Conservation (phyloP, 2,113 vertebrate genomes). For the Syngnathus floridae region DNA sequence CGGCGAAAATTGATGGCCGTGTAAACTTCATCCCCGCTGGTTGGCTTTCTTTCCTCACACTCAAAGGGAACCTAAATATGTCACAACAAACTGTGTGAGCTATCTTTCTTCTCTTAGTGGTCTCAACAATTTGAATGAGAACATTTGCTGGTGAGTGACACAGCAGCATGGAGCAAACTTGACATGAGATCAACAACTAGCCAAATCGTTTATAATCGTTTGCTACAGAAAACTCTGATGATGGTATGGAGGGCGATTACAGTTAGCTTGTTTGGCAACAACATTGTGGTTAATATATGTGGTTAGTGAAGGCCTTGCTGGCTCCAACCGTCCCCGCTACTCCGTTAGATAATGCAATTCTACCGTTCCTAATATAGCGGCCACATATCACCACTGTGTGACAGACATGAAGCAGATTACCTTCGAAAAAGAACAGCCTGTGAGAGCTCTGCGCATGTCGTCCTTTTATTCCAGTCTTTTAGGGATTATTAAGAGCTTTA, state of each 20-base stretch:
- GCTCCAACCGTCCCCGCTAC: neutral
- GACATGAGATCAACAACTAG: neutral
- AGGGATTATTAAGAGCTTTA: constrained; percentile 31
- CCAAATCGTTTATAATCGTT: too few relatives aligned
- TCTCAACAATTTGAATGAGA: neutral
- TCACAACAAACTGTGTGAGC: neutral
- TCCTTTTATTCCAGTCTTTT: constrained; percentile 18
- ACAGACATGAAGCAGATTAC: constrained; percentile 49
- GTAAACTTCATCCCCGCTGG: neutral
- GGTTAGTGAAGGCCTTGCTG: too few relatives aligned
- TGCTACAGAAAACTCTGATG: too few relatives aligned
- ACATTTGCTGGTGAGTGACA: neutral
- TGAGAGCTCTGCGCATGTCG: constrained; percentile 18
- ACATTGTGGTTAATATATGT: too few relatives aligned
- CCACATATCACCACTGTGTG: neutral
- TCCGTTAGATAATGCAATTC: neutral
- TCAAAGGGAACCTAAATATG: neutral
- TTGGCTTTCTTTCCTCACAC: neutral
- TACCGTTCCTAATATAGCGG: neutral
- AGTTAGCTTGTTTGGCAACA: too few relatives aligned
- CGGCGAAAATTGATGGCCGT: neutral
- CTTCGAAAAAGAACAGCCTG: constrained; percentile 14
- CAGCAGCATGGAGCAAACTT: neutral
- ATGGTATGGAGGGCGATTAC: too few relatives aligned
- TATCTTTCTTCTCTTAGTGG: neutral